Conservation (phyloP, 2,797 vertebrate species). For the Pipistrellus kuhlii region DNA sequence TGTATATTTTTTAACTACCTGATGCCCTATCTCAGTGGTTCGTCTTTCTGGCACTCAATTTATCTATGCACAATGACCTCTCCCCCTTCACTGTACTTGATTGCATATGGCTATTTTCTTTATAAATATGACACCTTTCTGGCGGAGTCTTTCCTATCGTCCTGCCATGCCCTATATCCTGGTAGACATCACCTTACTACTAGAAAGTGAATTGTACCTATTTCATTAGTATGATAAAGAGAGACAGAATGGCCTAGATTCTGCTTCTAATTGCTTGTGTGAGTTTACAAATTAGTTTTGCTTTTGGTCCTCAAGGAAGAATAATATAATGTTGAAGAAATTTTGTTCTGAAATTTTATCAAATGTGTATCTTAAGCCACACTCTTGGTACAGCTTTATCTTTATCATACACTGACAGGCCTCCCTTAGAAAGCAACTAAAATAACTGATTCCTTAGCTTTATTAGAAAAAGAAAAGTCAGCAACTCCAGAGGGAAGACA, state of each 20-base stretch:
- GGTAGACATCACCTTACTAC: background rate
- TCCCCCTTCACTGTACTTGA: accelerated
- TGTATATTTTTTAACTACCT: background rate
- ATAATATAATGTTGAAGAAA: constrained; percentile 10
- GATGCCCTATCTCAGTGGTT: background rate
- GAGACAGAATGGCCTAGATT: background rate
- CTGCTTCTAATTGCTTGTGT: background rate
- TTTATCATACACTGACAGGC: background rate
- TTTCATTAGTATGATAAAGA: background rate
- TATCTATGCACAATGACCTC: background rate
- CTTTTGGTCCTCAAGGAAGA: background rate
- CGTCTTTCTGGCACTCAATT: background rate
- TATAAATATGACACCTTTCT: background rate
- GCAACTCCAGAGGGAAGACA: background rate
- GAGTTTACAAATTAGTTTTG: constrained; percentile 1
- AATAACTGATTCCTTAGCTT: background rate
- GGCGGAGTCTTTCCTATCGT: background rate
- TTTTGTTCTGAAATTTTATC: background rate
- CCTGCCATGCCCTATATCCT: background rate
- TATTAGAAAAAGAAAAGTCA: background rate
- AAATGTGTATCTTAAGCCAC: background rate
- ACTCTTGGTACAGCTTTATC: background rate
- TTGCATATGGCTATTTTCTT: background rate
- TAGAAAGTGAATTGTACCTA: background rate
- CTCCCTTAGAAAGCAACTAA: background rate